A percentile compares a stretch with the other conserved stretches of the same genome.
Conservation (phyloP, 2,888 invertebrate species). For the Bibio marci region DNA sequence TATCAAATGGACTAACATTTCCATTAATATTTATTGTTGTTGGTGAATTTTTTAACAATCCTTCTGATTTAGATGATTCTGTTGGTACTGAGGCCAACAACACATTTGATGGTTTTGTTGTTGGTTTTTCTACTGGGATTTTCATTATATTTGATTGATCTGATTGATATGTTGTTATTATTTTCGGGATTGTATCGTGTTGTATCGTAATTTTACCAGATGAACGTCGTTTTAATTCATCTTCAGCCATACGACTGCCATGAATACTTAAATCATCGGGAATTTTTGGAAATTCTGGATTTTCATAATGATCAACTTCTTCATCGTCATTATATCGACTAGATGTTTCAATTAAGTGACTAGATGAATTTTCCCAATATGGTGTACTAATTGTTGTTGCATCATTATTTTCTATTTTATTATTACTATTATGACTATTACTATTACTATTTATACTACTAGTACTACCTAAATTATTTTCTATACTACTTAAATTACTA, state of each 20-base stretch:
- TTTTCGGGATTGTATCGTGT: background rate
- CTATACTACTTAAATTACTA: too few species aligned
- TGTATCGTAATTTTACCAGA: background rate
- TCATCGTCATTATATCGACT: slow-evolving; percentile 14
- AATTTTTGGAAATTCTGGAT: slow-evolving; percentile 36
- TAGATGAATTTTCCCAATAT: background rate
- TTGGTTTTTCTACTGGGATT: too few species aligned
- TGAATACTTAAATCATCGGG: slow-evolving; percentile 31
- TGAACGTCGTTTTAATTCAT: slow-evolving; percentile 4
- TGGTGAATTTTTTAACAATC: background rate
- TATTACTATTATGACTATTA: too few species aligned
- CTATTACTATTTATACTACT: too few species aligned
- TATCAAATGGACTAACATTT: slow-evolving; percentile 10
- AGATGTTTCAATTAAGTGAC: slow-evolving; percentile 9
- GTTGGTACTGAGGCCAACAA: background rate
- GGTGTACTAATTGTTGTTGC: background rate
- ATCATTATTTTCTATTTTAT: background rate
- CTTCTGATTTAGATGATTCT: slow-evolving; percentile 1
- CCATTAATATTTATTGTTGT: too few species aligned
- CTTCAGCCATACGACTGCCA: slow-evolving; percentile 11
- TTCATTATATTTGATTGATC: too few species aligned
- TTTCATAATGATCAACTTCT: slow-evolving; percentile 19
- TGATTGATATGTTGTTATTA: too few species aligned
- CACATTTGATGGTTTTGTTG: too few species aligned
- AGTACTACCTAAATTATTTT: too few species aligned